Conservation (phyloP, 2,113 vertebrate species). For the Psilopsiagon aymara region DNA sequence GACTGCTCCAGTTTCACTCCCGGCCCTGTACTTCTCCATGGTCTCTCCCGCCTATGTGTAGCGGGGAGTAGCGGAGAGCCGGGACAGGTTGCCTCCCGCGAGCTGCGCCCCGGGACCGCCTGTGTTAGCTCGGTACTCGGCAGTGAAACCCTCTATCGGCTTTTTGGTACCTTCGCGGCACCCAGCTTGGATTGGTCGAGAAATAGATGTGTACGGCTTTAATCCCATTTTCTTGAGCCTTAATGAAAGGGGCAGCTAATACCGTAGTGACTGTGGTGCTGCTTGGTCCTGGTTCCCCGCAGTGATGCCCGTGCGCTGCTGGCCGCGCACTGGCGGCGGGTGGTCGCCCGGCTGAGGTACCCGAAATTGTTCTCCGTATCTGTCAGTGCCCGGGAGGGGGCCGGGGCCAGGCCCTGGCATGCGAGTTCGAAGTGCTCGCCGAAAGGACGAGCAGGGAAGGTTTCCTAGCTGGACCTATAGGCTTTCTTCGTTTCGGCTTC, state of each 20-base stretch:
- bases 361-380: fast-evolving
- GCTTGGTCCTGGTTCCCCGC: background rate
- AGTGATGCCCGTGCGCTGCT: background rate
- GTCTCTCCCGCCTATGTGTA: background rate
- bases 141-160: background rate
- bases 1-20: background rate
- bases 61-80: background rate
- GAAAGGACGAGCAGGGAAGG: background rate
- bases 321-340: background rate
- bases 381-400: background rate
- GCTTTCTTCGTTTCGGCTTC: background rate
- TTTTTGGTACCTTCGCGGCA: background rate
- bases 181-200: background rate
- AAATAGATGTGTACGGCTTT: fast-evolving
- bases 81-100: background rate
- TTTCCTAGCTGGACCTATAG: background rate
- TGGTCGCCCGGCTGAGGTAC: fast-evolving
- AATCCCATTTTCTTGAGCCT: background rate
- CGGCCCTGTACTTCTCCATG: background rate
- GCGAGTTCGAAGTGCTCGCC: background rate
- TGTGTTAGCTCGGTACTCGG: background rate
- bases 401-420: background rate
- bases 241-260: background rate
- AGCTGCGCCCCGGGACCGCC: background rate
- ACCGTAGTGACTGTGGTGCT: background rate